Evolutionary conservation across 2,797 vertebrate species (phyloP).

Genomic region (Rhinichthys osculus): DNA sequence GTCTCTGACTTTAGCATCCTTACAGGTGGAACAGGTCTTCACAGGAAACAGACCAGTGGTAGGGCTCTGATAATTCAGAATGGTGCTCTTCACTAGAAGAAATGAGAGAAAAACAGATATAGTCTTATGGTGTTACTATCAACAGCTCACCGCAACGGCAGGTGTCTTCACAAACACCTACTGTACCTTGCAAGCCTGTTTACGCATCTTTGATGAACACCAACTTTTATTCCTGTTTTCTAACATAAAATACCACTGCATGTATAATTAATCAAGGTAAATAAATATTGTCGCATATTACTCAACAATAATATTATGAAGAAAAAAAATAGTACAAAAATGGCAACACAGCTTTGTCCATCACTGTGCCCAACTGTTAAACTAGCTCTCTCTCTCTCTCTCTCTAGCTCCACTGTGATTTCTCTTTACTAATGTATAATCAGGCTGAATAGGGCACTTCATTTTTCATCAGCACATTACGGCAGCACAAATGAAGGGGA

Average conservation of each 20-base stretch:
- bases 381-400: slow-evolving; percentile 1
- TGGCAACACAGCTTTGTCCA: slow-evolving; percentile 5
- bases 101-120: slow-evolving; percentile 24
- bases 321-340: not conserved
- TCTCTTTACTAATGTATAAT: slow-evolving; percentile 72
- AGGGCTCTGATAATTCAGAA: slow-evolving; percentile 91
- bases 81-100: slow-evolving; percentile 87
- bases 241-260: not conserved
- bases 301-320: not conserved
- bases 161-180: slow-evolving; percentile 3
- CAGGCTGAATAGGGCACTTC: slow-evolving; percentile 72
- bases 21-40: slow-evolving; percentile 84
- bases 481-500: slow-evolving; percentile 70
- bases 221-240: not conserved
- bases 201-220: slow-evolving; percentile 2
- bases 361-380: slow-evolving; percentile 19
- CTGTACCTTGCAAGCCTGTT: not conserved
- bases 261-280: not conserved
- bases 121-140: slow-evolving; percentile 18
- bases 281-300: not conserved
- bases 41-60: slow-evolving; percentile 93
- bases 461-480: slow-evolving; percentile 78
- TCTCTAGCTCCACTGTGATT: slow-evolving; percentile 63
- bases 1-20: slow-evolving; percentile 89
- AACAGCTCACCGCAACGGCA: not conserved